Evolutionary conservation across 2,113 vertebrate species (phyloP), one percentile per base, ranked within the genome.

Genomic region (Halichoeres trimaculatus): DNA sequence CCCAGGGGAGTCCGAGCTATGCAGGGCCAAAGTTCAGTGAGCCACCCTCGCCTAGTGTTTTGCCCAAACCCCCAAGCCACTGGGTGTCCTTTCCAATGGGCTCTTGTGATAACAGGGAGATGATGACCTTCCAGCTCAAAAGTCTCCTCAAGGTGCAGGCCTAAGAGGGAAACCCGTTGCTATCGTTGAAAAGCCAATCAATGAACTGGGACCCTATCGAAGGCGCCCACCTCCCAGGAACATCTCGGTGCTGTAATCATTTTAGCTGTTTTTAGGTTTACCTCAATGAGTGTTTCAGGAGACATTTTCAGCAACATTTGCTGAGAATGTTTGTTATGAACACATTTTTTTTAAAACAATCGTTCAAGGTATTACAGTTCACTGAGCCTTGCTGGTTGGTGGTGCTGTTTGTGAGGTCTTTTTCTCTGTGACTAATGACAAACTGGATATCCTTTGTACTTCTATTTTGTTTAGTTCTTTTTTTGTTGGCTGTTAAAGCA

Each of bases 11-110:
- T 72, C 96, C 96, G 41, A 96, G 96, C 91, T 99, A 99, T 34
- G 98, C 98, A 24, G 98, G 98, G 81, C 96, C 97, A 41, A 99
- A 99, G 89, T 99, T 99, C 81, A 99, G 98, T 11, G 97, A 99
- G 89, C 97, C 98, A 0, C 98, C 98, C 26, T 97, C 95, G 47
- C 97, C 98, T 50, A 99, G 97, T 82, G 96, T 99, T 78, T 94
- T 99, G 80, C 98, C 98, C 68, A 97, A 96, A 73, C 98, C 97
- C 60, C 97, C 97, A 4, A 98, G 96, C 77, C 97, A 99, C 89
- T 99, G 98, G 98, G 96, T 99, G 85, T 94, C 95, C 47, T 95
- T 97, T 88, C 92, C 96, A 41, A 92, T 97, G 60, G 95, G 94
- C 61, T 92, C 96, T 89, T 96, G 95, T 84, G 97, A 99, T 86